Base-by-base conservation (phyloP, 2,113 vertebrate species). In the Camarhynchus parvulus region DNA sequence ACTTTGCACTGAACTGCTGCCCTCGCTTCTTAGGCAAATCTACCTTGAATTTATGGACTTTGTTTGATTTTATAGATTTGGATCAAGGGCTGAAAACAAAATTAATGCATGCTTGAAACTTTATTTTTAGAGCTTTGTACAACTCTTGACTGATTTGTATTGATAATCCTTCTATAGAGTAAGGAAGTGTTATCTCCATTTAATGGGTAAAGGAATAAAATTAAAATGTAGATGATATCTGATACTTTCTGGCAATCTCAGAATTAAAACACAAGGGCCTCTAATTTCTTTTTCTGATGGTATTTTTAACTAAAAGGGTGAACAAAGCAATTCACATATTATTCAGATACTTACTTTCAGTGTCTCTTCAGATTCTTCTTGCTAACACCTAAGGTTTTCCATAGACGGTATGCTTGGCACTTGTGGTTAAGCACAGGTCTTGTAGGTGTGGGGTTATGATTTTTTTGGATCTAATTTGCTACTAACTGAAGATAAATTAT, bases 381-480 rank as follows among this genome's bases (percentile, higher is more conserved):
- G 25, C 58, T 79, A 31, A 53, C 25, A 39, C 13, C 33, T 79
- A 37, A 84, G 59, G 37, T 49, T 88, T 92, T 93, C 89, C 74
- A 13, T 76, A 44, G 46, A 83, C 84, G 10, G 7, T 22, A 67
- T 87, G 16, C 47, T 68, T 82, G 24, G 69, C 53, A 47, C 28
- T 21, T 64, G 41, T 82, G 47, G 42, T 74, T 77, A 68, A 76
- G 44, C 42, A 87, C 28, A 55, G 39, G 49, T 79, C 69, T 75
- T 69, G 18, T 75, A 70, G 59, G 52, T 94, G 35, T 90, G 35
- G n/a, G 18, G 30, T 70, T 92, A 56, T 77, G 89, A 77, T 83
- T 53, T 81, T 53, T 78, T 72, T 86, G 68, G 24, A 90, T 94
- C 82, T 75, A 93, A 79, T 94, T 96, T 95, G 41, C 74, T 74